Percentiles rank a stretch among this genome's conserved stretches.
phyloP scores from a whole-genome alignment of 2,797 vertebrate species.

The Yasuhikotakia modesta region DNA sequence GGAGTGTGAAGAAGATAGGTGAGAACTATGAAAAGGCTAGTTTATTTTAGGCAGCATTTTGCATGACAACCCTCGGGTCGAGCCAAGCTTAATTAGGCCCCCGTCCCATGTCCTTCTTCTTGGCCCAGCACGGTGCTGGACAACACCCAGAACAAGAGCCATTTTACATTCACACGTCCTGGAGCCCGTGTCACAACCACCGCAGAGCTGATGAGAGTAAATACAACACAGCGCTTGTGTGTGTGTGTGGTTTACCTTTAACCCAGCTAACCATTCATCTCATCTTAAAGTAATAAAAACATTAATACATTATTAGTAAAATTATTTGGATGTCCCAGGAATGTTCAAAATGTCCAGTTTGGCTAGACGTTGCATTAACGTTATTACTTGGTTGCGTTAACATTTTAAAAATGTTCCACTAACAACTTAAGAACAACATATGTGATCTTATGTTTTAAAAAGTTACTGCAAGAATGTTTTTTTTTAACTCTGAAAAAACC shows the following conservation, averaged over 20 bases:
- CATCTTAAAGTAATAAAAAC: too few relatives aligned
- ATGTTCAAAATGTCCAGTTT: too few relatives aligned
- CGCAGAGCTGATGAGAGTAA: constrained; percentile 7
- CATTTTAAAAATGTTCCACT: too few relatives aligned
- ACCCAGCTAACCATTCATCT: neutral
- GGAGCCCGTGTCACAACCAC: neutral
- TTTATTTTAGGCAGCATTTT: constrained; percentile 58
- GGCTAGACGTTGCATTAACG: too few relatives aligned
- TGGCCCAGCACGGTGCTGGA: constrained; percentile 52
- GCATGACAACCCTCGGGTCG: constrained; percentile 51
- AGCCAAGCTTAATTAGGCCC: constrained; percentile 50
- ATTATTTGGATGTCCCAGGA: too few relatives aligned
- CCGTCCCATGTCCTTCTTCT: constrained; percentile 47
- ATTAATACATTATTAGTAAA: too few relatives aligned
- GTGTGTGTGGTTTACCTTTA: neutral
- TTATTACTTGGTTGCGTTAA: too few relatives aligned
- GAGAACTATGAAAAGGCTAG: constrained; percentile 32
- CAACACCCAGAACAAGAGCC: constrained; percentile 45
- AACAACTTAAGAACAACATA: too few relatives aligned
- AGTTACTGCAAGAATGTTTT: too few relatives aligned
- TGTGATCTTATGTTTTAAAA: too few relatives aligned
- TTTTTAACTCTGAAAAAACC: too few relatives aligned
- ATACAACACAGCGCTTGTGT: neutral
- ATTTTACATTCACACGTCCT: constrained; percentile 29
- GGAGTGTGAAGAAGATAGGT: constrained; percentile 34